Evolutionary conservation across 1,140 invertebrate species (phyloP), one percentile per base, ranked within the genome.

Genomic region (Paralvinella palmiformis): DNA sequence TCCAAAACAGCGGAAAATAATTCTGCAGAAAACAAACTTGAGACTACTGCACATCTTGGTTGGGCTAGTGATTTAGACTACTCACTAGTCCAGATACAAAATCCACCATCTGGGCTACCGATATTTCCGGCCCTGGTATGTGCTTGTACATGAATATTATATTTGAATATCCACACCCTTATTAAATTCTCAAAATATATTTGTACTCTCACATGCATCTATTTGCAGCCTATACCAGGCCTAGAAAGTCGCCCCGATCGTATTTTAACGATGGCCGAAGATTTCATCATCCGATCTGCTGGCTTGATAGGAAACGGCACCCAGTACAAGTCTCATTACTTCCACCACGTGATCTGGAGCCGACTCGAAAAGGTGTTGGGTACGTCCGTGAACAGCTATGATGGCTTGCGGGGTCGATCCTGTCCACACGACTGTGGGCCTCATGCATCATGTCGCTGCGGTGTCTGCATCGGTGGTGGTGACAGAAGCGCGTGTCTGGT

Each of bases 371-470:
- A 55, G 20, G 52, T 74, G 3, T 41, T 75, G 37, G 35, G 67
- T n/a, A 59, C 63, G 24, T 60, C 71, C 10, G 63, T 64, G 31
- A 48, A 70, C 10, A 62, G 67, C 20, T 68, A 69, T 61, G 24
- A 64, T 31, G 68, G 67, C 36, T 27, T 62, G 5, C n/a, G 10
- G 35, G 74, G 74, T n/a, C 73, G 69, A 56, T 37, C 71, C 7
- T 75, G 74, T 50, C 32, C 55, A 37, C 71, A 75, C 45, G 74
- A 75, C 48, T 75, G 74, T 71, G 74, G 74, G 3, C 74, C 74
- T 36, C 66, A 68, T 55, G 72, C 68, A 5, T 74, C 71, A 3
- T 75, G 74, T 65, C 65, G 68, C 1, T 75, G 74, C 69, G 74
- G 74, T 7, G 60, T 74, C 5, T 75, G 74, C 69, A 68, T 73